Evolutionary conservation across 64 coral and sea anemone species (phyloP), one percentile per base, ranked within the genome.

Genomic region (Porites lutea): DNA sequence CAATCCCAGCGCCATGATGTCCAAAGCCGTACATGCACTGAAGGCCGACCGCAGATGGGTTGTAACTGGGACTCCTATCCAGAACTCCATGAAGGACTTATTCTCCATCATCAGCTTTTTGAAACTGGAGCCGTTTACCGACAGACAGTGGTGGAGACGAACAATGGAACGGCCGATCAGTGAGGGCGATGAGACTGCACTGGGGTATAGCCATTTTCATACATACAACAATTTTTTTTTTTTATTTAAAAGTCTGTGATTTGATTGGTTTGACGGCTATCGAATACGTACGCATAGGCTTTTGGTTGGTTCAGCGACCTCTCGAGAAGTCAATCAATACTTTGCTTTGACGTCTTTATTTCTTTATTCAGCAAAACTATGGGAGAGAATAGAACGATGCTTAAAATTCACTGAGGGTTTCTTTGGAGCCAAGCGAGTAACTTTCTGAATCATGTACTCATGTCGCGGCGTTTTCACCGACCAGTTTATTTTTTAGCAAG

Each of bases 11-110:
- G 94, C 94, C 21, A 71, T 88, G 61, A 96, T 92, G 89, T 88
- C 67, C n/a, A 96, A 92, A 22, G 94, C 94, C 60, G 84, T 87
- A 44, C 94, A 92, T 52, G 89, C 57, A 22, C 77, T 96, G 57
- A 90, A 92, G 60, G 48, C 83, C 52, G 89, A 96, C 50, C 94
- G 94, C 13, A 55, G 94, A 45, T 96, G 94, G 94, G 77, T 96
- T 1, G 90, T 96, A 13, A 96, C 94, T 37, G 94, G 94, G 6
- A 96, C 94, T 16, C 94, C 94, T 0, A 92, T 96, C 7, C 94
- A 96, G 48, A 96, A 96, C 59, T 96, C 94, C 12, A 88, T 96
- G 94, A 96, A 96, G 66, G 94, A 96, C 59, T 55, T 96, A 60
- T 96, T 90, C 89, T 92, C 94, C 9, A 81, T 96, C 19, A 92